Evolutionary conservation across 2,113 vertebrate species (phyloP).

Genomic region (Chrysemys picta): DNA sequence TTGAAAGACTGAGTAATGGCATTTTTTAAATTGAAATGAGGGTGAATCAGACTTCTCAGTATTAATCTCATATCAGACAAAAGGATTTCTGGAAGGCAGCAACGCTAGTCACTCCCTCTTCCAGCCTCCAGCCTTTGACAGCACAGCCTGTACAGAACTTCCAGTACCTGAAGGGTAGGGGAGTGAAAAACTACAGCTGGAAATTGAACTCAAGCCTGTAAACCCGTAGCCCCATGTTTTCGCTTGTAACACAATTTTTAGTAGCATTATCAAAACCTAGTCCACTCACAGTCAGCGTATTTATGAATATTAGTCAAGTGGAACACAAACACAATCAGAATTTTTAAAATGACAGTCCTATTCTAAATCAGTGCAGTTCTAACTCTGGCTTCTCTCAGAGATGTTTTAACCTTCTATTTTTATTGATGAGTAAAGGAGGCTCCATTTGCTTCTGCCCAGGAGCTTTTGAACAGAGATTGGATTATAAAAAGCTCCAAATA

Average conservation of each 20-base stretch:
- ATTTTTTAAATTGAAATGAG: neutral
- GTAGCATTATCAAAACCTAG: neutral
- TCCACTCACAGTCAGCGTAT: neutral
- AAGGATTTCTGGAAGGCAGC: neutral
- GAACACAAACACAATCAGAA: neutral
- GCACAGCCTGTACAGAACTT: neutral
- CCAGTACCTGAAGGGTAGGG: neutral
- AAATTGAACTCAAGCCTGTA: neutral
- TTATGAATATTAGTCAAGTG: neutral
- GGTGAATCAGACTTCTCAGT: neutral
- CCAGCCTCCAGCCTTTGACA: neutral
- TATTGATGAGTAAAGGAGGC: neutral
- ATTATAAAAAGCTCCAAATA: neutral
- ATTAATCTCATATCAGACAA: neutral
- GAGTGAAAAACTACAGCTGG: neutral
- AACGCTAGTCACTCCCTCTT: neutral
- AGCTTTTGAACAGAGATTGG: neutral
- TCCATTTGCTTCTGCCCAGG: neutral
- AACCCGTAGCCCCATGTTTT: neutral
- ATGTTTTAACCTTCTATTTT: neutral
- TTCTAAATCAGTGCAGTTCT: neutral
- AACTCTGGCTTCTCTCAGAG: neutral
- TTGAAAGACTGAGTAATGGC: neutral
- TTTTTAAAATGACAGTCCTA: neutral
- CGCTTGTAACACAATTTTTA: neutral